phyloP scores from a whole-genome alignment of 2,113 vertebrate genomes.

The Prietella phreatophila region DNA sequence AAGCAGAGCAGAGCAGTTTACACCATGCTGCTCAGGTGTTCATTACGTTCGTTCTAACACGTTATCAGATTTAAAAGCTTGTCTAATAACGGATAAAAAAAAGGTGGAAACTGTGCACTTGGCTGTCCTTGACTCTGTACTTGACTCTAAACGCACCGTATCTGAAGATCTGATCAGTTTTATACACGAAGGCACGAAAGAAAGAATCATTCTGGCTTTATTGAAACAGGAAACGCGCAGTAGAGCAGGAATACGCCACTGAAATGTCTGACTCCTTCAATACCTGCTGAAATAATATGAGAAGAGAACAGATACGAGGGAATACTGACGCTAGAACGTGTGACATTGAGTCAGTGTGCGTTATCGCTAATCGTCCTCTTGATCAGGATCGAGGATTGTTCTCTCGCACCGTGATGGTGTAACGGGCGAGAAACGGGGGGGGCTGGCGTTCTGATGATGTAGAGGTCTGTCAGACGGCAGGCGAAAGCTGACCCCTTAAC shows the following conservation, averaged over 20 bases:
- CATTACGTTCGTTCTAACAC: too few species aligned
- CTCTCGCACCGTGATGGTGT: neutral
- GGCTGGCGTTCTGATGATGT: constrained; percentile 45
- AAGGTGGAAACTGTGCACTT: neutral
- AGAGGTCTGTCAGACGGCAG: constrained; percentile 53
- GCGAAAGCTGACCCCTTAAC: constrained; percentile 44
- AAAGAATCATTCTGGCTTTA: neutral
- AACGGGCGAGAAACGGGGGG: neutral
- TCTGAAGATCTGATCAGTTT: neutral
- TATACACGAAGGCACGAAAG: neutral
- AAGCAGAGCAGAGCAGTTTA: neutral
- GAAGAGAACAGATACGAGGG: neutral
- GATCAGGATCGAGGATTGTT: neutral
- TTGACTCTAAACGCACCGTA: too few species aligned
- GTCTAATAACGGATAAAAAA: too few species aligned
- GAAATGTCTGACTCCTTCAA: neutral
- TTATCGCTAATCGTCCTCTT: neutral
- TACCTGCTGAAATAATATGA: neutral
- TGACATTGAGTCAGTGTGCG: neutral
- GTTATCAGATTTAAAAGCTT: too few species aligned
- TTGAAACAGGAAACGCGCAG: neutral
- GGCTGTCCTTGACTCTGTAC: neutral
- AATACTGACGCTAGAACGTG: too few species aligned
- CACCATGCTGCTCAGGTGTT: too few species aligned
- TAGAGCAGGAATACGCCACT: neutral